Percentiles rank a stretch among this genome's conserved stretches.
Evolutionary conservation across 2,797 vertebrate species (phyloP).

Genomic region (Trachops cirrhosus): DNA sequence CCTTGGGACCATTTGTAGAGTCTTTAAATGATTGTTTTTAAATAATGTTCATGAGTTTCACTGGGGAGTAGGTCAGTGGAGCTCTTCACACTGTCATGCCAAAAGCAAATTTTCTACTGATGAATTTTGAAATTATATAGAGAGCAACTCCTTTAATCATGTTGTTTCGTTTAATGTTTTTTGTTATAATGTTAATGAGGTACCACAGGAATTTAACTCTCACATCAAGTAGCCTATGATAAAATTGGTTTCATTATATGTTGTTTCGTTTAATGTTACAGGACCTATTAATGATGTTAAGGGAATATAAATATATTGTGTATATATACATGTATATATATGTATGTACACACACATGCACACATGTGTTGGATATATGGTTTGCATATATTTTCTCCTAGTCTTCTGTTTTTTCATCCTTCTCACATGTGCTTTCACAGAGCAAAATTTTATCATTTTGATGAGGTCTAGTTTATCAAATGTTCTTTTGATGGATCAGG

Average conservation of each 20-base stretch:
- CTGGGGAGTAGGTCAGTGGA: not conserved
- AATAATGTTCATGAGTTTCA: not conserved
- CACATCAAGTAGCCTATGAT: not conserved
- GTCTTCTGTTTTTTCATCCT: not conserved
- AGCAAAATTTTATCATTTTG: not conserved
- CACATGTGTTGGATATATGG: not conserved
- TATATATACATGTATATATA: too few species aligned
- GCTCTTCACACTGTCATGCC: not conserved
- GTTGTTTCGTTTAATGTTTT: not conserved
- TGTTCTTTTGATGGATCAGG: not conserved
- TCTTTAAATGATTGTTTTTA: not conserved
- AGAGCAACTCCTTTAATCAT: not conserved
- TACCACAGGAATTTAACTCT: not conserved
- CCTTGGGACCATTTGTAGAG: not conserved
- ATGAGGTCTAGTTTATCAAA: not conserved
- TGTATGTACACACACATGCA: not conserved
- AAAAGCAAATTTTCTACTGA: not conserved
- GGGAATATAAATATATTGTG: not conserved
- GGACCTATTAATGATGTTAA: not conserved
- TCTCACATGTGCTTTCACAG: not conserved
- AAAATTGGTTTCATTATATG: not conserved
- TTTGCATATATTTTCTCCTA: not conserved
- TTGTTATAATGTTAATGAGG: not conserved
- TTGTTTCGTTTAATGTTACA: not conserved
- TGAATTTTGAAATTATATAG: not conserved